Percentiles rank a stretch among this genome's conserved stretches.
Evolutionary conservation across 1,140 invertebrate genomes (phyloP).

Genomic region (Carcinoscorpius rotundicauda): DNA sequence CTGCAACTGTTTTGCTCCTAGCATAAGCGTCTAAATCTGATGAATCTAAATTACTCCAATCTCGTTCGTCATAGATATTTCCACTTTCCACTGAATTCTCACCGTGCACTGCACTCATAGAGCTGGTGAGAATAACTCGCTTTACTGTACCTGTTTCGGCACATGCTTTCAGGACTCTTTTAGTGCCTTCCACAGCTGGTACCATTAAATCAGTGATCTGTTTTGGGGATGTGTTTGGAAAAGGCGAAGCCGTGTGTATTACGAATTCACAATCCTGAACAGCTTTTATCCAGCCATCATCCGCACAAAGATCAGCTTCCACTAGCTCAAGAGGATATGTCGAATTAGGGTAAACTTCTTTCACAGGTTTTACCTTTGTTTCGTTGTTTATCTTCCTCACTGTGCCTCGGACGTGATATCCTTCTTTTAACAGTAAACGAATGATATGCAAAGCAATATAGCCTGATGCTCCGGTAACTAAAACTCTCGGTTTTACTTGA

Average conservation of each 20-base stretch:
- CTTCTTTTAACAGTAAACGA: slow-evolving; percentile 36
- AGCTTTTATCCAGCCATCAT: slow-evolving; percentile 34
- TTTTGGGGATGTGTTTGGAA: slow-evolving; percentile 32
- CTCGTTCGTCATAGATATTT: slow-evolving; percentile 38
- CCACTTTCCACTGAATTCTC: slow-evolving; percentile 25
- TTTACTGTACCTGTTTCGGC: slow-evolving; percentile 35
- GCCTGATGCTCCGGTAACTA: slow-evolving; percentile 46
- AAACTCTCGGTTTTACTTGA: slow-evolving; percentile 26
- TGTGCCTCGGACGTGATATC: slow-evolving; percentile 42
- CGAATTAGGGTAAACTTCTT: slow-evolving; percentile 34
- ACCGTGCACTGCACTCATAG: slow-evolving; percentile 41
- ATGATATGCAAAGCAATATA: slow-evolving; percentile 43
- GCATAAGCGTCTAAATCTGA: slow-evolving; percentile 34
- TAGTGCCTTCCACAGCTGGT: slow-evolving; percentile 45
- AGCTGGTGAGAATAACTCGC: slow-evolving; percentile 45
- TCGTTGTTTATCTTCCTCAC: slow-evolving; percentile 39
- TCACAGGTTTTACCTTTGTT: slow-evolving; percentile 31
- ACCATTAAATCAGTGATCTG: slow-evolving; percentile 37
- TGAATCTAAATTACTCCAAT: slow-evolving; percentile 37
- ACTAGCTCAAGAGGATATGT: slow-evolving; percentile 37
- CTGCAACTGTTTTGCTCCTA: slow-evolving; percentile 42
- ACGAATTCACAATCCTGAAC: slow-evolving; percentile 40
- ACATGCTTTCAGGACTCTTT: slow-evolving; percentile 41
- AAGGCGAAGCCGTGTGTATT: slow-evolving; percentile 45
- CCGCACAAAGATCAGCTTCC: slow-evolving; percentile 35